Conservation (phyloP, 1,140 invertebrate species). For the Delia radicum region DNA sequence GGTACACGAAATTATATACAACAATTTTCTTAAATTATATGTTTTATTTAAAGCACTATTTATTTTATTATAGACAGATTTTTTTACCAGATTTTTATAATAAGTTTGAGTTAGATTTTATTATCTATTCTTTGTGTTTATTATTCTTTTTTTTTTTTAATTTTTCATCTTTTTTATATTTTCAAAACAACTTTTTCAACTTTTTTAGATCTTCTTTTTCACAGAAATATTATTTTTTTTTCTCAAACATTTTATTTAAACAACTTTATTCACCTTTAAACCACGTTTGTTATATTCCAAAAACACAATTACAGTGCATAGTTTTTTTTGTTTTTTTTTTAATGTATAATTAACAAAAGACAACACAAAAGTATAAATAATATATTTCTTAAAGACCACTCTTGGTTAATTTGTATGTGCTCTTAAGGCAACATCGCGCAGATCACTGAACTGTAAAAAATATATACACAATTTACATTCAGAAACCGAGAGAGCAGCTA, state of each 20-base stretch:
- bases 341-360: neutral
- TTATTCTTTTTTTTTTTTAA: neutral
- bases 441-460: constrained; percentile 30
- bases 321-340: too few relatives aligned
- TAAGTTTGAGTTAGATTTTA: too few relatives aligned
- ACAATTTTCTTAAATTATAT: neutral
- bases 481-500: neutral
- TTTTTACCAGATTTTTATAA: neutral
- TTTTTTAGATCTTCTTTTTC: neutral
- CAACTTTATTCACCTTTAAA: neutral
- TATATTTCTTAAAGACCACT: too few relatives aligned
- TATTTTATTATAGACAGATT: neutral
- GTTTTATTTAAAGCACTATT: neutral
- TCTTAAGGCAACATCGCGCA: constrained; percentile 15
- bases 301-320: neutral
- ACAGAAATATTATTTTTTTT: neutral
- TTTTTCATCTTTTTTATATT: neutral
- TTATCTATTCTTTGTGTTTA: too few relatives aligned
- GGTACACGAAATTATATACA: neutral
- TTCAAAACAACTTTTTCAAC: neutral
- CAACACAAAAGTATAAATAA: neutral
- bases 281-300: neutral
- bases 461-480: constrained; percentile 6
- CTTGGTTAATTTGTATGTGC: neutral
- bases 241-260: neutral